These are phyloP conservation scores for Pardalotus punctatus DNA, from an alignment of 2,113 vertebrate genomes.

Conservation along the genomic window DNA sequence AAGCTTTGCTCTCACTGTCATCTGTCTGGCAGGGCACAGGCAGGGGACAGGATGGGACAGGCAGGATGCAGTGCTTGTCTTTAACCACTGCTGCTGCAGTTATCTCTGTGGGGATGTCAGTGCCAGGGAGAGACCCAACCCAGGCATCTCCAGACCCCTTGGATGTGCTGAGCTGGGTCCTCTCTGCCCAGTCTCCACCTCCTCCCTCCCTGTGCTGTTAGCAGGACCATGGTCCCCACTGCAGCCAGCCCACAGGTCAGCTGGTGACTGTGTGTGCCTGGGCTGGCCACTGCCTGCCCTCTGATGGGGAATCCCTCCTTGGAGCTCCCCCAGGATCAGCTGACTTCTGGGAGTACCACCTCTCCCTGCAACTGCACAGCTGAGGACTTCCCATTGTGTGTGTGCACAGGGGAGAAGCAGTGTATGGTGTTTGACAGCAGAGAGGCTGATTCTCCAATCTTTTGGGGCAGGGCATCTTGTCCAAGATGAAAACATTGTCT, in stretches of 20 bases:
- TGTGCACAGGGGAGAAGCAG: not conserved
- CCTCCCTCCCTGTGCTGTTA: accelerated
- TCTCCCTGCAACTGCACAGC: not conserved
- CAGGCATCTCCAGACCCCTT: accelerated
- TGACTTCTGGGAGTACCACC: not conserved
- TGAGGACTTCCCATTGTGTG: not conserved
- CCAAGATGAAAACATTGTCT: not conserved
- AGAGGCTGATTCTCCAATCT: not conserved
- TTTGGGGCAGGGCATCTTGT: not conserved
- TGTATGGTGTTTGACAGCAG: not conserved
- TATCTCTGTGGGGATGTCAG: not conserved
- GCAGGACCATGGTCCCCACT: accelerated
- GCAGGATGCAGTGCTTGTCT: not conserved
- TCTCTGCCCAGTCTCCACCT: not conserved
- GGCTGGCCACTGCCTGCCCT: not conserved
- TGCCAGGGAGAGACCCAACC: accelerated
- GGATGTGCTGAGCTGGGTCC: accelerated
- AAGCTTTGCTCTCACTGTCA: not conserved
- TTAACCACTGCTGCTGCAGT: not conserved
- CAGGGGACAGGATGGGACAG: not conserved
- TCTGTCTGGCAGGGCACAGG: not conserved
- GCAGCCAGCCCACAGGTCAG: not conserved
- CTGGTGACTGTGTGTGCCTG: not conserved
- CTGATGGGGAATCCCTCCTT: not conserved
- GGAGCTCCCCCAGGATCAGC: not conserved